Percentiles rank a stretch among this genome's conserved stretches.
Evolutionary conservation across 2,888 invertebrate species (phyloP).

Genomic region (Nemurella pictetii): DNA sequence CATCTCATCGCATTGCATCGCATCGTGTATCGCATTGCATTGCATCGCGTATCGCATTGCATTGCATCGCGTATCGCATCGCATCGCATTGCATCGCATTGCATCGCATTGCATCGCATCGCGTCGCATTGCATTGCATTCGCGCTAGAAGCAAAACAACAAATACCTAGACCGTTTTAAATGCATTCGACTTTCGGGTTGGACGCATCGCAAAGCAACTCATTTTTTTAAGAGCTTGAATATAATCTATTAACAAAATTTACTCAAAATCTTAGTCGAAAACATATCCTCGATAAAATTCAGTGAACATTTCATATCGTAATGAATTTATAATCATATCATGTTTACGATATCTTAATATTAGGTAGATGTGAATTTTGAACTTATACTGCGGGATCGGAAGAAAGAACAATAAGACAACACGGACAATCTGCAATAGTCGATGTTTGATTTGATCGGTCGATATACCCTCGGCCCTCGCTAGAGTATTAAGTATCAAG

Average conservation of each 20-base stretch:
- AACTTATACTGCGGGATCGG: slow-evolving; percentile 12
- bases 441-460: slow-evolving; percentile 15
- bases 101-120: background rate
- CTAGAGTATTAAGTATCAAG: background rate
- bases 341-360: slow-evolving; percentile 20
- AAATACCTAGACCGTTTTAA: background rate
- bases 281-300: slow-evolving; percentile 22
- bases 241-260: slow-evolving; percentile 9
- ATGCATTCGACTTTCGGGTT: background rate
- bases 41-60: background rate
- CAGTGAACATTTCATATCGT: slow-evolving; percentile 23
- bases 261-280: slow-evolving; percentile 11
- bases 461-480: background rate
- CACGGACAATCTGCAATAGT: slow-evolving; percentile 38
- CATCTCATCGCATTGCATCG: background rate
- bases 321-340: slow-evolving; percentile 15
- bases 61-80: background rate
- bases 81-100: background rate
- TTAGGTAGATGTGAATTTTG: slow-evolving; percentile 15
- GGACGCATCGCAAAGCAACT: background rate
- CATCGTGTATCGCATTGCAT: too few species aligned
- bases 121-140: background rate
- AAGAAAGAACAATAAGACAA: slow-evolving; percentile 33
- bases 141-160: background rate
- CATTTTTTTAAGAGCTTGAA: slow-evolving; percentile 1